Evolutionary conservation across 2,888 invertebrate genomes (phyloP).

Genomic region (Elegia similella): DNA sequence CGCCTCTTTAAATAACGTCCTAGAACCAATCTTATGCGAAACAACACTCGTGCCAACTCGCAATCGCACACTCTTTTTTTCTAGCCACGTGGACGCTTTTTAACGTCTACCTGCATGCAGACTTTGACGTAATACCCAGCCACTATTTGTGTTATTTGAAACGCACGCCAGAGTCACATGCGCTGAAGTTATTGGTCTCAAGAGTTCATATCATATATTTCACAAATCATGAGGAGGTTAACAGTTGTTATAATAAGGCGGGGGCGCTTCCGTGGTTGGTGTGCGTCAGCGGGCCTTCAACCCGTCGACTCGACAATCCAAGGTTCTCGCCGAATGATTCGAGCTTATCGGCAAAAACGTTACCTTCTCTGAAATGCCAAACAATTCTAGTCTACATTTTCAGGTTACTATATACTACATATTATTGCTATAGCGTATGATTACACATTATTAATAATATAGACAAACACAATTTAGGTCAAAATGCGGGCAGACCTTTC

Average conservation of each 20-base stretch:
- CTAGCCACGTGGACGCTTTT: constrained; percentile 54
- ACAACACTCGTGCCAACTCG: constrained; percentile 64
- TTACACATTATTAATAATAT: neutral
- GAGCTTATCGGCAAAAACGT: constrained; percentile 19
- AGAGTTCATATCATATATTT: neutral
- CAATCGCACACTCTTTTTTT: constrained; percentile 48
- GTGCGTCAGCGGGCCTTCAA: constrained; percentile 58
- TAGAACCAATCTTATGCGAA: constrained; percentile 43
- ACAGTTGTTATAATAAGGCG: constrained; percentile 20
- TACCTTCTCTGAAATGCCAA: constrained; percentile 11
- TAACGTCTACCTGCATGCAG: constrained; percentile 21
- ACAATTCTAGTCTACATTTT: neutral
- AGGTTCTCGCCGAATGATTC: constrained; percentile 36
- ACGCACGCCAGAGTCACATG: constrained; percentile 16
- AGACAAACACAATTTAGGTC: constrained; percentile 1
- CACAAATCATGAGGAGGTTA: constrained; percentile 6
- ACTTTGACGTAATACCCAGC: constrained; percentile 1
- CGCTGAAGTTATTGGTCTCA: constrained; percentile 16
- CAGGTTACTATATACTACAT: neutral
- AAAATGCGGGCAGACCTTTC: neutral
- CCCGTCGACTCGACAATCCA: constrained; percentile 37
- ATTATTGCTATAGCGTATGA: no score
- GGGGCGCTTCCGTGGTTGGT: constrained; percentile 41
- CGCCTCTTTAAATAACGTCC: constrained; percentile 67
- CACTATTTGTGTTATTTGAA: constrained; percentile 14